Evolutionary conservation across 2,888 invertebrate genomes (phyloP), one percentile per base, ranked within the genome.

Genomic region (Herminia tarsipennalis): DNA sequence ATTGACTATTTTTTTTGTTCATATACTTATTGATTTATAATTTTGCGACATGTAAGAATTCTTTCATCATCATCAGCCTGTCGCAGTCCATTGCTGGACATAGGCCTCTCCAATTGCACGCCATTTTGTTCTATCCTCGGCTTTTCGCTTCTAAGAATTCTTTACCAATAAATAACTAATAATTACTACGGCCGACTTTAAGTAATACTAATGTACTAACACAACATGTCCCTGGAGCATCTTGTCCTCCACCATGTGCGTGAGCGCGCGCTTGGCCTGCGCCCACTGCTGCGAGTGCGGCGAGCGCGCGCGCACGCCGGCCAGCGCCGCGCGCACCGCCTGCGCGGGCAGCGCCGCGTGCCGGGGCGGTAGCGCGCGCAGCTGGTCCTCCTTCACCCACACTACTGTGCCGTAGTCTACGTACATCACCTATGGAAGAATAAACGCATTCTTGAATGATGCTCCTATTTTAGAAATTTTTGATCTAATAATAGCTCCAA

Each of bases 381-480:
- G 85, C 52, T 92, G 86, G 46, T 76, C 78, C 30, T 86, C 84
- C 30, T 86, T 81, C 22, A 95, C 92, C 56, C 86, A 88, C 1
- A 93, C 82, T 5, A 81, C 81, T 62, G 94, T 95, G 56, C 95
- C 95, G 81, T 94, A 95, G 88, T 95, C 95, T 5, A 95, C 84
- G 75, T 93, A 95, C 52, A 91, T 85, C n/a, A 95, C 93, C 92
- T 92, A 66, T n/a, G n/a, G n/a, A n/a, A n/a, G n/a, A n/a, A n/a
- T n/a, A n/a, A n/a, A n/a, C n/a, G n/a, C n/a, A n/a, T n/a, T n/a
- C n/a, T n/a, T n/a, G n/a, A n/a, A n/a, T n/a, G n/a, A n/a, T n/a
- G n/a, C n/a, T n/a, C n/a, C n/a, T n/a, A n/a, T n/a, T n/a, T n/a
- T n/a, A n/a, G n/a, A n/a, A n/a, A n/a, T n/a, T n/a, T n/a, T n/a